These are phyloP conservation scores for Pecten maximus DNA, from an alignment of 2,888 invertebrate species.

Conservation along the genomic window DNA sequence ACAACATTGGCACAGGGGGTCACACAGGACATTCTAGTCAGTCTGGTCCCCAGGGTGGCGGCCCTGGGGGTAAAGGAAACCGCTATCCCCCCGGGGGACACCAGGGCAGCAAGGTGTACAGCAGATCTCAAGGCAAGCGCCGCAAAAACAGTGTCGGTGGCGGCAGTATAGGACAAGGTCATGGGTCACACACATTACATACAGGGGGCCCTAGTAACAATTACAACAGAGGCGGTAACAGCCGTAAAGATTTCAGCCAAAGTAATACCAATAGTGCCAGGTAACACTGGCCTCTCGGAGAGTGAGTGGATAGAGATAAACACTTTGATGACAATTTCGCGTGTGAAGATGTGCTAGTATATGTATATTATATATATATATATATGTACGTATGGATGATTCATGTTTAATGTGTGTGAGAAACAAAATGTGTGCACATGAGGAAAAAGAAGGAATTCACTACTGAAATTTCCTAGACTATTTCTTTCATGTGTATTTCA, in stretches of 20 bases:
- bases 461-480: neutral
- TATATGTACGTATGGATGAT: neutral
- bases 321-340: neutral
- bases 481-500: slow-evolving; percentile 1
- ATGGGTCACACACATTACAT: neutral
- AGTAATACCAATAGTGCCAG: slow-evolving; percentile 3
- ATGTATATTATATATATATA: neutral
- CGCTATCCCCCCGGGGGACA: slow-evolving; percentile 31
- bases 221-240: neutral
- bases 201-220: slow-evolving; percentile 15
- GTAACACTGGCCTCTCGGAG: neutral
- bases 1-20: neutral
- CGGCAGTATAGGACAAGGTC: slow-evolving; percentile 20
- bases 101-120: slow-evolving; percentile 45
- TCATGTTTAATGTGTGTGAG: neutral
- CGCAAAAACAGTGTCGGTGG: slow-evolving; percentile 53
- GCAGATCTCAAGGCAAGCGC: slow-evolving; percentile 51
- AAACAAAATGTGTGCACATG: slow-evolving; percentile 20
- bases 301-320: neutral
- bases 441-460: neutral
- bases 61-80: slow-evolving; percentile 16
- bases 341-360: slow-evolving; percentile 31
- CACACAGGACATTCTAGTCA: slow-evolving; percentile 16
- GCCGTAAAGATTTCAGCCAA: slow-evolving; percentile 14
- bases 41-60: neutral